Evolutionary conservation across 2,797 vertebrate genomes (phyloP).

Genomic region (Staurois parvus): DNA sequence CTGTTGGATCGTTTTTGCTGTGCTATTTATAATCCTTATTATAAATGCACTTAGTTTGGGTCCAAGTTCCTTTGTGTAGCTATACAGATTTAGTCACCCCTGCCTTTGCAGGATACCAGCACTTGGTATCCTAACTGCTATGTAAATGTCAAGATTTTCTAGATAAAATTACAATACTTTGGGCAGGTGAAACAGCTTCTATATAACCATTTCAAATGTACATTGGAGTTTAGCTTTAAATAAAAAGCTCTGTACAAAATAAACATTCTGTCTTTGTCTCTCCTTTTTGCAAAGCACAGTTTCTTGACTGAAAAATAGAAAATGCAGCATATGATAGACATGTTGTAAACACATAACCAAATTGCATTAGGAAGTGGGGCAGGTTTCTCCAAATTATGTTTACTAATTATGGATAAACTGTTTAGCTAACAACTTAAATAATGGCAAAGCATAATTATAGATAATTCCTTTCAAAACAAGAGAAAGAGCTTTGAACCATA

Average conservation of each 20-base stretch:
- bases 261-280: background rate
- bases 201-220: no score
- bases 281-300: background rate
- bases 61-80: no score
- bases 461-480: conserved; percentile 39
- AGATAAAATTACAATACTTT: no score
- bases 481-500: conserved; percentile 47
- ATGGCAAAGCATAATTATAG: conserved; percentile 36
- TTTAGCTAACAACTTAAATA: conserved; percentile 49
- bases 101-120: no score
- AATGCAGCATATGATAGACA: conserved; percentile 31
- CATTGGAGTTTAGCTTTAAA: background rate
- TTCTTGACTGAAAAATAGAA: conserved; percentile 20
- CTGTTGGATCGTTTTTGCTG: no score
- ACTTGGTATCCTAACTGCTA: no score
- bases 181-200: no score
- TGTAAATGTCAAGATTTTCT: no score
- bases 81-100: no score
- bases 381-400: conserved; percentile 45
- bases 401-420: conserved; percentile 52
- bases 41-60: no score
- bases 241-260: background rate
- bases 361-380: conserved; percentile 39
- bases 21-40: no score
- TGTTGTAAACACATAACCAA: conserved; percentile 25